phyloP scores from a whole-genome alignment of 2,797 vertebrate genomes.

The Chaunax sp. region DNA sequence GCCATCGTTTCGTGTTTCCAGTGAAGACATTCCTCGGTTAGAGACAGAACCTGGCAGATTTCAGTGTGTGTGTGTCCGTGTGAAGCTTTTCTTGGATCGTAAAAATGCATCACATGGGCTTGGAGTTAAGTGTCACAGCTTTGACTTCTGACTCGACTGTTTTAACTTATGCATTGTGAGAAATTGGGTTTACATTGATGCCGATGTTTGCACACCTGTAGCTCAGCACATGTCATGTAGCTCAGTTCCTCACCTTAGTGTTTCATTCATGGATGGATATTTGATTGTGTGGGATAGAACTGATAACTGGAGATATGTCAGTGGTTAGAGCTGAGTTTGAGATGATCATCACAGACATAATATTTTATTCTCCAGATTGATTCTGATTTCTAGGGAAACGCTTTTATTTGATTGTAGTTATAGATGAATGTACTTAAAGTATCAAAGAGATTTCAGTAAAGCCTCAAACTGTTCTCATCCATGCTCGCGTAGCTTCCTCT shows the following conservation, averaged over 20 bases:
- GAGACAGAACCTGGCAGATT: constrained; percentile 1
- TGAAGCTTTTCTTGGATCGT: constrained; percentile 2
- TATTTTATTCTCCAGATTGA: not conserved
- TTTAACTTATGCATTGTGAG: constrained; percentile 12
- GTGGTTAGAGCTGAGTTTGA: not conserved
- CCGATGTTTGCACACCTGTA: constrained; percentile 31
- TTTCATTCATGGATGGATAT: constrained; percentile 2
- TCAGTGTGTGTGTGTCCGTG: constrained; percentile 5
- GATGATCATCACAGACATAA: not conserved
- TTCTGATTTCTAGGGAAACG: constrained; percentile 4
- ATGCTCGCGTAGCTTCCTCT: not conserved
- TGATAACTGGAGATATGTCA: constrained; percentile 1
- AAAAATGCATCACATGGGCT: not conserved
- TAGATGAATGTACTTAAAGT: constrained; percentile 12
- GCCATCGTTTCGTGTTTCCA: constrained; percentile 11
- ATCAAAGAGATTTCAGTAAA: not conserved
- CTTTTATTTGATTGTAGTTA: constrained; percentile 3
- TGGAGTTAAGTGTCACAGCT: not conserved
- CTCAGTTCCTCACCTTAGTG: constrained; percentile 8
- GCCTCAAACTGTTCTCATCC: not conserved
- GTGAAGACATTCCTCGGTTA: constrained; percentile 42
- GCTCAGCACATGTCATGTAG: constrained; percentile 9
- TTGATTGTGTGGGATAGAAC: not conserved
- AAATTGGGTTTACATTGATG: constrained; percentile 21
- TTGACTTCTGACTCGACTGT: not conserved